These are phyloP conservation scores for Tethea ocularis DNA, from an alignment of 2,888 invertebrate species.

Conservation along the genomic window DNA sequence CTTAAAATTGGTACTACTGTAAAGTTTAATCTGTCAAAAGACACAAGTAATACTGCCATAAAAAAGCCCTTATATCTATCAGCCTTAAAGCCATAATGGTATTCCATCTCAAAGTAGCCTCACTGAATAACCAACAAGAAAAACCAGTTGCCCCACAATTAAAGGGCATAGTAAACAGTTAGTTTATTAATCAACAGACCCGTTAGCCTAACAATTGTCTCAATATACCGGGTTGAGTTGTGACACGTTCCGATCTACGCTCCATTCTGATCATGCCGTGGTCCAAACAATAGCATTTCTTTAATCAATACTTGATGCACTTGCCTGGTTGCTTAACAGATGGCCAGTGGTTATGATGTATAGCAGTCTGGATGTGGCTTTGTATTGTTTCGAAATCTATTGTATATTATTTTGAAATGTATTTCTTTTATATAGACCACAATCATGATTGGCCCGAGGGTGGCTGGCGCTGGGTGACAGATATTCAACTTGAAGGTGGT, in stretches of 20 bases:
- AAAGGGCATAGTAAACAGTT: conserved; percentile 8
- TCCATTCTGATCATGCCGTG: not conserved
- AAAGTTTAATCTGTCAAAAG: too few species aligned
- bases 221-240: conserved; percentile 12
- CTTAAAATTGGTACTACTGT: too few species aligned
- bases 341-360: not conserved
- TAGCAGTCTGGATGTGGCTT: not conserved
- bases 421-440: too few species aligned
- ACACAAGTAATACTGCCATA: too few species aligned
- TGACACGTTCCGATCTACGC: conserved; percentile 6
- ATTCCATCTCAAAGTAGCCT: not conserved
- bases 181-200: conserved; percentile 6
- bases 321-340: conserved; percentile 4
- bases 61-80: too few species aligned
- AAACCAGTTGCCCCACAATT: conserved; percentile 4
- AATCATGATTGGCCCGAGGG: too few species aligned
- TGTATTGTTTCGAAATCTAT: not conserved
- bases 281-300: conserved; percentile 5
- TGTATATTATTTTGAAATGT: too few species aligned
- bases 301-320: conserved; percentile 4
- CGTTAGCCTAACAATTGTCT: conserved; percentile 29
- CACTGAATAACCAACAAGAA: not conserved
- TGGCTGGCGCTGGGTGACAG: too few species aligned
- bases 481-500: too few species aligned
- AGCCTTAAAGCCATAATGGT: not conserved